Percentiles rank a stretch among this genome's conserved stretches.
Evolutionary conservation across 2,113 vertebrate species (phyloP).

Genomic region (Pedetes capensis): DNA sequence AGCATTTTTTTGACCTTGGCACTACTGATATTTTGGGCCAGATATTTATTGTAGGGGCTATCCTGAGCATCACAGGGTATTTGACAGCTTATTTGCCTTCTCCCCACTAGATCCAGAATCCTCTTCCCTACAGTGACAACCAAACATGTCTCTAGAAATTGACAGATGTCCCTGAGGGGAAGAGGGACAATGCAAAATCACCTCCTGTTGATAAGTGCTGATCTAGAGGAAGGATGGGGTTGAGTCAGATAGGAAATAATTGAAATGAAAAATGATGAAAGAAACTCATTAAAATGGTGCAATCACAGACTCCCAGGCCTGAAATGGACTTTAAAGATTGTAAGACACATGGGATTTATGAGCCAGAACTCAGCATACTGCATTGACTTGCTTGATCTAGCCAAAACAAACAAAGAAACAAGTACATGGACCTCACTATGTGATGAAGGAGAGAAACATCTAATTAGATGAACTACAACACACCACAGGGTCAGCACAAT

Average conservation of each 20-base stretch:
- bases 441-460: neutral
- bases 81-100: neutral
- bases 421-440: neutral
- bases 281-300: neutral
- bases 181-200: neutral
- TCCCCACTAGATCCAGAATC: neutral
- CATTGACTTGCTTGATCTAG: neutral
- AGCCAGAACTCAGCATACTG: neutral
- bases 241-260: neutral
- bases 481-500: neutral
- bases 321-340: neutral
- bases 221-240: neutral
- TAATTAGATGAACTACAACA: neutral
- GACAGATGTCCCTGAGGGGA: neutral
- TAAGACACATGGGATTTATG: neutral
- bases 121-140: neutral
- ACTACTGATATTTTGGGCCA: neutral
- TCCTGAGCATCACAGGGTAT: neutral
- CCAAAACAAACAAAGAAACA: neutral
- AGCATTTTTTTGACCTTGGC: too few relatives aligned
- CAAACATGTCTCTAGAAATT: neutral
- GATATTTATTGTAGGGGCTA: neutral
- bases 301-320: neutral
- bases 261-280: neutral
- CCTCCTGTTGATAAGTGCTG: neutral